Evolutionary conservation across 2,113 vertebrate species (phyloP).

Genomic region (Baryphthengus martii): DNA sequence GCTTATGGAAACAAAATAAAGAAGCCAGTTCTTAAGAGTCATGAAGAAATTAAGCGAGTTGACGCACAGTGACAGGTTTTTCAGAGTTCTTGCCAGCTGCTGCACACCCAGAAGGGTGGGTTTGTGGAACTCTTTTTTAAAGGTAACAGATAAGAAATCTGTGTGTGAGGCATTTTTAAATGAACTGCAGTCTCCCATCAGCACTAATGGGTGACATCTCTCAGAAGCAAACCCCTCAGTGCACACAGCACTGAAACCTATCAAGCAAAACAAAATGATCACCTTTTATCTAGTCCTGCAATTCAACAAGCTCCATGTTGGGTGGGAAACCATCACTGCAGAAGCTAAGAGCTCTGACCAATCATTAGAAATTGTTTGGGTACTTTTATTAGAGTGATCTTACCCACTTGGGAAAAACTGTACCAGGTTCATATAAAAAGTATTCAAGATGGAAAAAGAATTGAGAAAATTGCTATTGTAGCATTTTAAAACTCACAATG

Average conservation of each 20-base stretch:
- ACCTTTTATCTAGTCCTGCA: not conserved
- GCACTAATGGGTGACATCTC: not conserved
- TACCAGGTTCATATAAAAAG: not conserved
- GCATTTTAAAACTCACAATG: not conserved
- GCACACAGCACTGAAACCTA: not conserved
- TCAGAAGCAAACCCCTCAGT: not conserved
- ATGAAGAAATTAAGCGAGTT: not conserved
- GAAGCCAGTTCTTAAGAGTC: not conserved
- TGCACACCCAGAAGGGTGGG: not conserved
- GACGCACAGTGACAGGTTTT: not conserved
- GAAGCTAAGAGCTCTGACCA: not conserved
- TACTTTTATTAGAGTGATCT: not conserved
- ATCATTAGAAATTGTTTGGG: too few relatives aligned
- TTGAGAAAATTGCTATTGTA: not conserved
- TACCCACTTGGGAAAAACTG: not conserved
- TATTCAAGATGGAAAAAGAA: not conserved
- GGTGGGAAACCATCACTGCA: not conserved
- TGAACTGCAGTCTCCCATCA: not conserved
- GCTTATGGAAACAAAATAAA: not conserved
- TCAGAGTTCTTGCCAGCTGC: not conserved
- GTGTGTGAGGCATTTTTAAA: not conserved
- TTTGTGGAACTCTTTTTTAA: not conserved
- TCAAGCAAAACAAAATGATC: not conserved
- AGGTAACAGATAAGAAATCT: not conserved
- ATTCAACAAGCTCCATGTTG: not conserved